A percentile compares a stretch with the other conserved stretches of the same genome.
phyloP scores from a whole-genome alignment of 2,113 vertebrate species.

The Jacana jacana region DNA sequence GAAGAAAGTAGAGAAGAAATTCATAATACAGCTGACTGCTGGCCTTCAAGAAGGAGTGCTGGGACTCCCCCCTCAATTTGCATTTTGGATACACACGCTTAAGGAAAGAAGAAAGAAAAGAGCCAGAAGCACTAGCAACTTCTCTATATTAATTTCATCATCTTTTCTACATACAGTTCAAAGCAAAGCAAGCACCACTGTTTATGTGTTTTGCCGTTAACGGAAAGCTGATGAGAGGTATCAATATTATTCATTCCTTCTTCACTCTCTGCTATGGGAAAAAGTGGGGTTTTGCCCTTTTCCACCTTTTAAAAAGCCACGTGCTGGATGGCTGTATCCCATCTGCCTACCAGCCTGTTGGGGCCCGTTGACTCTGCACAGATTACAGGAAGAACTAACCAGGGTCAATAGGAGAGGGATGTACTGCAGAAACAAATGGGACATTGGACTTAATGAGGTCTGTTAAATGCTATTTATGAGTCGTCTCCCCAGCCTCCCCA shows the following conservation, averaged over 20 bases:
- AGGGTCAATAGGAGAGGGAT: background rate
- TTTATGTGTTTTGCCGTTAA: background rate
- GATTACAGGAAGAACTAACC: background rate
- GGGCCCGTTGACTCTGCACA: background rate
- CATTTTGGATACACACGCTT: conserved; percentile 36
- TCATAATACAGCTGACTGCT: background rate
- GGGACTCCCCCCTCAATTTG: background rate
- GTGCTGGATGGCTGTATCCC: background rate
- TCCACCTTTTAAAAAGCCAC: background rate
- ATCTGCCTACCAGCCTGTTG: background rate
- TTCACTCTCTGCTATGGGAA: background rate
- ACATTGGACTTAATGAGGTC: background rate
- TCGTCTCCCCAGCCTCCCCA: background rate
- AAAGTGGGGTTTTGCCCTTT: background rate
- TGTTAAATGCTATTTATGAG: background rate
- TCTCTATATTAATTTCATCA: background rate
- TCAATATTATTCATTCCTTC: background rate
- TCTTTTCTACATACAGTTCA: background rate
- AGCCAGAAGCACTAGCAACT: background rate
- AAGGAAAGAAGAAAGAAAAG: background rate
- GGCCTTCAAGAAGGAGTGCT: background rate
- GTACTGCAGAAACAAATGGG: background rate
- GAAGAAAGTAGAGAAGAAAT: background rate
- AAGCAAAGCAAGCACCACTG: background rate
- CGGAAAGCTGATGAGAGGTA: background rate